Evolutionary conservation across 2,888 invertebrate species (phyloP).

Genomic region (Campaea margaritaria): DNA sequence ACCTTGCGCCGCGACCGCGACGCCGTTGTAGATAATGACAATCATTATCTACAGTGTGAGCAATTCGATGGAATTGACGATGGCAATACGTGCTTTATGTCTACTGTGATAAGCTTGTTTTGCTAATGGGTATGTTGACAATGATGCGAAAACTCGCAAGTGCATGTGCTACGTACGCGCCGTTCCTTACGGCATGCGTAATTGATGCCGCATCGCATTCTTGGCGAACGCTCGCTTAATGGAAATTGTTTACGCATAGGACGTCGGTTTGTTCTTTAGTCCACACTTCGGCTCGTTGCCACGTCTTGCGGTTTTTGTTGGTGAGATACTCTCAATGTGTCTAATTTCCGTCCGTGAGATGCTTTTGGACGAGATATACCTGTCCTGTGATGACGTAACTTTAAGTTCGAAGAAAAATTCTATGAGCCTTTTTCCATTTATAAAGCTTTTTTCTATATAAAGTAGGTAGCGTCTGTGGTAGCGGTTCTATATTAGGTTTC

Average conservation of each 20-base stretch:
- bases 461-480: no score
- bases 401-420: conserved; percentile 1
- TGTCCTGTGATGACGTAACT: conserved; percentile 6
- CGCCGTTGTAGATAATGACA: conserved; percentile 41
- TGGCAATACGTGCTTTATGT: conserved; percentile 20
- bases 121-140: conserved; percentile 28
- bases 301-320: conserved; percentile 12
- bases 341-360: conserved; percentile 28
- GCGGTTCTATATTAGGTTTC: no score
- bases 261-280: conserved; percentile 17
- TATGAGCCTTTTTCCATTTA: neutral
- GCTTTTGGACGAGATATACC: conserved; percentile 9
- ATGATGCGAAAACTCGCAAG: conserved; percentile 55
- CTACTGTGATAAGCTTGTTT: conserved; percentile 25
- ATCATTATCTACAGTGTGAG: conserved; percentile 41
- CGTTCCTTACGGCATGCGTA: conserved; percentile 39
- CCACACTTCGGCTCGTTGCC: conserved; percentile 13
- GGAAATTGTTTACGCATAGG: conserved; percentile 30
- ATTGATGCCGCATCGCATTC: conserved; percentile 39
- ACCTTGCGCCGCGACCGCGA: conserved; percentile 39
- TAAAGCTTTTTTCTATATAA: no score
- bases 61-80: conserved; percentile 28
- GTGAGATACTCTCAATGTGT: conserved; percentile 24
- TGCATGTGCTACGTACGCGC: conserved; percentile 35
- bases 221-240: conserved; percentile 36